phyloP scores from a whole-genome alignment of 2,888 invertebrate species.

The Perizoma affinitatum region DNA sequence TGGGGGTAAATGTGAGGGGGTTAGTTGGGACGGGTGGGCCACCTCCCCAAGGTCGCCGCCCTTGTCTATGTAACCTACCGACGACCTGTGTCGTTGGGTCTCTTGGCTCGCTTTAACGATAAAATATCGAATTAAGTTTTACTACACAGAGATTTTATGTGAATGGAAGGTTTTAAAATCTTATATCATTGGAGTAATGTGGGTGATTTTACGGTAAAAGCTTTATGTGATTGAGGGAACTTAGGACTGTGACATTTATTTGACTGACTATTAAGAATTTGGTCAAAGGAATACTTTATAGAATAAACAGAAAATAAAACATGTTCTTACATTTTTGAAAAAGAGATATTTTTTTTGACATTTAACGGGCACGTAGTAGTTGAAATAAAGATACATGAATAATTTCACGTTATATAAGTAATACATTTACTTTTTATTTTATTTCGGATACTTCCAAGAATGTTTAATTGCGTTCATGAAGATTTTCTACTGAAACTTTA shows the following conservation, averaged over 20 bases:
- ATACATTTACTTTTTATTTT: no score
- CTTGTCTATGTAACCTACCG: constrained; percentile 73
- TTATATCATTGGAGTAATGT: constrained; percentile 18
- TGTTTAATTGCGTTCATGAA: background rate
- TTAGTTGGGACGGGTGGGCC: constrained; percentile 41
- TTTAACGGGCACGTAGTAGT: no score
- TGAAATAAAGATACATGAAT: no score
- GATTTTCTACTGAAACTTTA: background rate
- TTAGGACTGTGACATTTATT: constrained; percentile 7
- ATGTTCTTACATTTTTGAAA: no score
- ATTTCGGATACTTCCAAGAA: no score
- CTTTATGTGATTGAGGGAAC: constrained; percentile 13
- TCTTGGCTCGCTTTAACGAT: constrained; percentile 59
- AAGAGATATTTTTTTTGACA: no score
- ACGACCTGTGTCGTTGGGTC: constrained; percentile 71
- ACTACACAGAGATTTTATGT: constrained; percentile 28
- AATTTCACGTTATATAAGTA: no score
- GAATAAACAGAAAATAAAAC: no score
- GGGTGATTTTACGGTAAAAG: constrained; percentile 12
- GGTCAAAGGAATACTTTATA: no score
- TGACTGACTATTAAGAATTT: no score
- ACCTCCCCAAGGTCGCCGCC: constrained; percentile 74
- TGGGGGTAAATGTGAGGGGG: constrained; percentile 40
- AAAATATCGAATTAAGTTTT: constrained; percentile 58
- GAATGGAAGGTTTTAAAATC: constrained; percentile 29